phyloP scores from a whole-genome alignment of 2,113 vertebrate species.

The Scartelaos histophorus region DNA sequence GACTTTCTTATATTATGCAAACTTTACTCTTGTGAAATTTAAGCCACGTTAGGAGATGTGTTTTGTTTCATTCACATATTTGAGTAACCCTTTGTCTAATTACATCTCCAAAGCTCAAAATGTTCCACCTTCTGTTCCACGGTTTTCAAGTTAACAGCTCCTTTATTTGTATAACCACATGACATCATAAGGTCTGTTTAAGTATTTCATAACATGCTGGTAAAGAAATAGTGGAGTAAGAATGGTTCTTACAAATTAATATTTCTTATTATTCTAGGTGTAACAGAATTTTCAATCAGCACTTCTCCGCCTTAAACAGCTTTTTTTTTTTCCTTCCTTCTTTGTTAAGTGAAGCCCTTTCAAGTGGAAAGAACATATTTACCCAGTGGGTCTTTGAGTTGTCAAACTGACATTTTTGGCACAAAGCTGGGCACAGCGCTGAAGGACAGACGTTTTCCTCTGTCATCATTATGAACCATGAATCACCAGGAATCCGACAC shows the following conservation, averaged over 20 bases:
- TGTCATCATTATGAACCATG: constrained; percentile 17
- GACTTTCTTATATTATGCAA: too few species aligned
- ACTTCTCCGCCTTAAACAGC: not conserved
- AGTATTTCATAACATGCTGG: too few species aligned
- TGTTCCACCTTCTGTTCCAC: too few species aligned
- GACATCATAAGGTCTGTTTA: too few species aligned
- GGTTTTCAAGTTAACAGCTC: too few species aligned
- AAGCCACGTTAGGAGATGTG: too few species aligned
- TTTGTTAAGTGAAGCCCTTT: not conserved
- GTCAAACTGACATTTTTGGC: constrained; percentile 23
- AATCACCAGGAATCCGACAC: constrained; percentile 24
- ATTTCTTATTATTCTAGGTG: not conserved
- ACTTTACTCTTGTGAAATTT: too few species aligned
- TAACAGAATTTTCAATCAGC: not conserved
- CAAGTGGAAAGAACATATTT: not conserved
- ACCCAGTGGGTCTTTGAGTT: not conserved
- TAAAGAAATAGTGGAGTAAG: too few species aligned
- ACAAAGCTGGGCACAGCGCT: constrained; percentile 3
- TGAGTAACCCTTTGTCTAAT: too few species aligned
- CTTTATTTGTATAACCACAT: too few species aligned
- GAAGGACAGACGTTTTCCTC: constrained; percentile 22
- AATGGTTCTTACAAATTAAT: not conserved
- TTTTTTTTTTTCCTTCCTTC: not conserved
- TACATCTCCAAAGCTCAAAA: too few species aligned
- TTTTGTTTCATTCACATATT: too few species aligned